Base-by-base conservation (phyloP, 2,113 vertebrate genomes). In the Corynorhinus townsendii region DNA sequence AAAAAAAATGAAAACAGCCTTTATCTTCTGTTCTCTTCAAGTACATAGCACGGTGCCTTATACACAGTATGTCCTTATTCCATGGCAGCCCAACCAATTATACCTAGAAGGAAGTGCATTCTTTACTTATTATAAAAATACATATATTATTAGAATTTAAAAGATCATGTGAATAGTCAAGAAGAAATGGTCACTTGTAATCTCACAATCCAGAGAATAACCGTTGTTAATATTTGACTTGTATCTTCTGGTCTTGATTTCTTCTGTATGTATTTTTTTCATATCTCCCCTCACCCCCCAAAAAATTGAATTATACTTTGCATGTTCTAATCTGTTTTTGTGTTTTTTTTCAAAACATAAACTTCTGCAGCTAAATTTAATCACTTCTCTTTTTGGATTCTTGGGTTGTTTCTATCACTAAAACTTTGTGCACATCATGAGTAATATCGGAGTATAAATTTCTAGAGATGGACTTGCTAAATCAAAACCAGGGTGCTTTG, bases 101-200 rank as follows among this genome's bases (percentile, higher is more conserved):
- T 76, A 71, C 30, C 28, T 90, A 19, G 40, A 79, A 79, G 85
- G 45, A 79, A 86, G 20, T 54, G 69, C 26, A 35, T 72, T 45
- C 86, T 89, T 82, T 82, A 43, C 45, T 81, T 90, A 80, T 43
- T 64, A 35, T 33, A 95, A 91, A 86, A 75, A 73, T 89, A 26
- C 11, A 64, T n/a, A 49, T 12, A 40, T 77, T 19, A 43, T 17
- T 93, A 49, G 83, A 40, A 69, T 52, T 82, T 85, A 77, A 54
- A 86, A 71, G 14, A 91, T 8, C 10, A 40, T 83, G 54, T 47
- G 33, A 73, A 40, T 94, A 87, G 86, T 66, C 45, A 47, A 81
- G 43, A 89, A 47, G 71, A 82, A 92, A 80, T 87, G 75, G 7
- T 66, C 26, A 33, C 8, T 82, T 77, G 12, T 80, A 82, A 79